A percentile compares a stretch with the other conserved stretches of the same genome.
phyloP scores from a whole-genome alignment of 2,888 invertebrate species.

The Mactromeris polynyma region DNA sequence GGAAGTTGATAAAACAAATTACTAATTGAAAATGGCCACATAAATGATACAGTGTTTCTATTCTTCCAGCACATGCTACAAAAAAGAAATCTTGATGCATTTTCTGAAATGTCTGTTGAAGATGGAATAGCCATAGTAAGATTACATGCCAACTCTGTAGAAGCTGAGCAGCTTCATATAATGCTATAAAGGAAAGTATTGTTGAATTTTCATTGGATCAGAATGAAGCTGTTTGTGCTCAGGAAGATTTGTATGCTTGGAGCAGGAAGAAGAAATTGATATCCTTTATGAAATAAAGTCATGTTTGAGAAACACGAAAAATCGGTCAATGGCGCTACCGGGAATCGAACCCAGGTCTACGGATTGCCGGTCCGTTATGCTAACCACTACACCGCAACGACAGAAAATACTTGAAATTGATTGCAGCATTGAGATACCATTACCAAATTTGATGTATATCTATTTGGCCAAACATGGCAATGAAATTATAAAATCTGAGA shows the following conservation, averaged over 20 bases:
- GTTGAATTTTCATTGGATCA: background rate
- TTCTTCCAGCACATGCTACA: background rate
- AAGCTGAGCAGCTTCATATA: background rate
- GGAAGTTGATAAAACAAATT: background rate
- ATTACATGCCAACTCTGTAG: background rate
- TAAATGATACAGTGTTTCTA: background rate
- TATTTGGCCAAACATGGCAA: background rate
- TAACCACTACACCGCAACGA: too few relatives aligned
- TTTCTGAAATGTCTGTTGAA: conserved; percentile 5
- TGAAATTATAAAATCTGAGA: background rate
- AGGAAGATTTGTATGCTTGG: background rate
- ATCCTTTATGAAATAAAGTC: too few relatives aligned
- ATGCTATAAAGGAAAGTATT: background rate
- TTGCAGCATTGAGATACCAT: background rate
- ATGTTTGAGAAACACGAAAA: too few relatives aligned
- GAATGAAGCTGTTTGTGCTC: background rate
- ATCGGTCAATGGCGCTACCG: background rate
- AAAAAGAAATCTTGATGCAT: background rate
- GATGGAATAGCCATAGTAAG: background rate
- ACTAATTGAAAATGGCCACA: background rate
- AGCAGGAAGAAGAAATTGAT: background rate
- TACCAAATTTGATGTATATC: background rate
- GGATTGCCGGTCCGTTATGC: too few relatives aligned
- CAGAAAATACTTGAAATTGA: background rate
- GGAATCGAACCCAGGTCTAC: too few relatives aligned